Base-by-base conservation (phyloP, 2,113 vertebrate genomes). In the Notiomystis cincta region DNA sequence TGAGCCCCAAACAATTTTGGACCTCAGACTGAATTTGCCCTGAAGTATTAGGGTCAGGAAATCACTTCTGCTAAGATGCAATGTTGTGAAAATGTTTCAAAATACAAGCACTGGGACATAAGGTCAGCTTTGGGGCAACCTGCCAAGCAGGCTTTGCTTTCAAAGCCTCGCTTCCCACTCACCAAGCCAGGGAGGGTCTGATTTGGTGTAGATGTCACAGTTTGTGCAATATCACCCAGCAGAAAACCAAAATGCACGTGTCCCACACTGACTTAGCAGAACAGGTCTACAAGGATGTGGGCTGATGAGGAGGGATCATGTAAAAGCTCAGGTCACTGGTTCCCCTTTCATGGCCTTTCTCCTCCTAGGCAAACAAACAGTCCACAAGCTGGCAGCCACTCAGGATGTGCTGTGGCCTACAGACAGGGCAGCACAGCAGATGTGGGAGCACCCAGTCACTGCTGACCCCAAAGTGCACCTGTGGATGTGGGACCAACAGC, bases 191-290 rank as follows among this genome's bases (percentile, higher is more conserved):
- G 28, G 25, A 91, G 51, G 25, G n/a, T 71, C 84, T 69, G 40
- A 65, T 82, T 69, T 79, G 64, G 40, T 92, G 48, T 79, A 75
- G 51, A 94, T 95, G 69, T 87, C 53, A 53, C 71, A 40, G 38
- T 83, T 95, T 83, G 73, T 83, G 94, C 86, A 90, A 86, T 73
- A 90, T 95, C 54, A 80, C 35, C 23, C 62, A 83, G 54, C 11
- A 86, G 67, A 92, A 92, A 71, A 71, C 72, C 60, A 37, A 89
- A 95, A 67, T 50, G 33, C 73, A n/a, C 1, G 0, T 58, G 76
- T 83, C 60, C 35, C 64, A 64, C 65, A 14, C 77, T 94, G 91
- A 89, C 73, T 71, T 89, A 71, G 91, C 80, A 91, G 51, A 78
- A n/a, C 3, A 1, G n/a, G 40, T 13, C 57, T 71, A 5, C 72